Evolutionary conservation across 2,888 invertebrate species (phyloP).

Genomic region (Ashinkailepas kermadecensis): DNA sequence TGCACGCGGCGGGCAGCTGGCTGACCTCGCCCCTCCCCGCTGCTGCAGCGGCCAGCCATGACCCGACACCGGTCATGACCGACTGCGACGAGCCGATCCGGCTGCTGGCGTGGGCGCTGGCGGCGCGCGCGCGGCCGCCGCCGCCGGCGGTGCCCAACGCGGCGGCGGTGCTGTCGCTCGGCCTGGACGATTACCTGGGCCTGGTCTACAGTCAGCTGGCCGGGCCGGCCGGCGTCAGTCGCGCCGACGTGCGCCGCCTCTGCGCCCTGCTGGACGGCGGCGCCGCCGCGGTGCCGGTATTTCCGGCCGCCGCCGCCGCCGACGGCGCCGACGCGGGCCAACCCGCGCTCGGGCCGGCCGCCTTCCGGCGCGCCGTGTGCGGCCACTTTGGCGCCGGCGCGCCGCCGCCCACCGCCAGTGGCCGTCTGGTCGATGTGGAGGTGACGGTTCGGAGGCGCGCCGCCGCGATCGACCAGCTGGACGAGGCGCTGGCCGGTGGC

Average conservation of each 20-base stretch:
- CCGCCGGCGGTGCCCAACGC: background rate
- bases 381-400: slow-evolving; percentile 6
- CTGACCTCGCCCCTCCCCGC: no score
- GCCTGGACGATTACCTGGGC: slow-evolving; percentile 8
- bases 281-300: background rate
- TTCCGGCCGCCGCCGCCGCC: background rate
- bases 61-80: no score
- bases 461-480: background rate
- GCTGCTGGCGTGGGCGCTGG: slow-evolving; percentile 6
- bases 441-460: slow-evolving; percentile 2
- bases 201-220: slow-evolving; percentile 21
- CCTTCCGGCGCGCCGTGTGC: background rate
- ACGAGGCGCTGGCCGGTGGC: background rate
- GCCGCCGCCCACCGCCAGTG: background rate
- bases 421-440: background rate
- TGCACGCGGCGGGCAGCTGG: no score
- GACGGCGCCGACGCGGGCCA: background rate
- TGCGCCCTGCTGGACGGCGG: slow-evolving; percentile 8
- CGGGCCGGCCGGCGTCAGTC: slow-evolving; percentile 7
- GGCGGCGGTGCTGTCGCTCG: slow-evolving; percentile 1
- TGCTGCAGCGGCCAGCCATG: no score
- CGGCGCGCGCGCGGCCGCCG: slow-evolving; percentile 1
- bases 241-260: slow-evolving; percentile 4
- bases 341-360: background rate
- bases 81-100: background rate